Conservation (phyloP, 2,888 invertebrate genomes). For the Drosophila fungiperda region DNA sequence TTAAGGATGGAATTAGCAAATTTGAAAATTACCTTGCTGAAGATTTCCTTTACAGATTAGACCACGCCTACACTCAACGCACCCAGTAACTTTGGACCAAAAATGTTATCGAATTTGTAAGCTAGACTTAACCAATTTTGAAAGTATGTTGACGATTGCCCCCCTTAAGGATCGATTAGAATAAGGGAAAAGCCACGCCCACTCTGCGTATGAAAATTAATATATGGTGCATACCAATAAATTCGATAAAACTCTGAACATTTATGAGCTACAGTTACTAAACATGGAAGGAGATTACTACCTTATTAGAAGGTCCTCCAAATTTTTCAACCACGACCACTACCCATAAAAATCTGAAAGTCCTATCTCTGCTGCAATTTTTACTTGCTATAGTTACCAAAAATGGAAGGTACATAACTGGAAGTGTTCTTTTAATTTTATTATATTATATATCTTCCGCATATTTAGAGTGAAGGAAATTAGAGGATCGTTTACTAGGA, state of each 20-base stretch:
- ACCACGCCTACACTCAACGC: not conserved
- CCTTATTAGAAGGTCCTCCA: rapidly evolving
- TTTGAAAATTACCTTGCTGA: not conserved
- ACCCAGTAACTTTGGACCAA: not conserved
- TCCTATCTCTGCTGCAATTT: no score
- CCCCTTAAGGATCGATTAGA: no score
- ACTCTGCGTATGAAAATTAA: no score
- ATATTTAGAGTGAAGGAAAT: not conserved
- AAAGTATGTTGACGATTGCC: not conserved
- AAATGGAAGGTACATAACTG: not conserved
- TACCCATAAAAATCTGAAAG: no score
- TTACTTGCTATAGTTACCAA: not conserved
- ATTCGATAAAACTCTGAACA: no score
- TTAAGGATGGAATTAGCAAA: not conserved
- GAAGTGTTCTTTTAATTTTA: not conserved
- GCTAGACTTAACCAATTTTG: not conserved
- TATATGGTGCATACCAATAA: no score
- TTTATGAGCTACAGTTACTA: no score
- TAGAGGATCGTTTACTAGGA: not conserved
- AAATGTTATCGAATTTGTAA: not conserved
- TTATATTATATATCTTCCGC: not conserved
- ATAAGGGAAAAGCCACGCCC: no score
- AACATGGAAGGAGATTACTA: no score
- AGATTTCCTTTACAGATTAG: not conserved
- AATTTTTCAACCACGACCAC: no score